phyloP scores from a whole-genome alignment of 2,888 invertebrate genomes.

The Eupelmus urozonus region DNA sequence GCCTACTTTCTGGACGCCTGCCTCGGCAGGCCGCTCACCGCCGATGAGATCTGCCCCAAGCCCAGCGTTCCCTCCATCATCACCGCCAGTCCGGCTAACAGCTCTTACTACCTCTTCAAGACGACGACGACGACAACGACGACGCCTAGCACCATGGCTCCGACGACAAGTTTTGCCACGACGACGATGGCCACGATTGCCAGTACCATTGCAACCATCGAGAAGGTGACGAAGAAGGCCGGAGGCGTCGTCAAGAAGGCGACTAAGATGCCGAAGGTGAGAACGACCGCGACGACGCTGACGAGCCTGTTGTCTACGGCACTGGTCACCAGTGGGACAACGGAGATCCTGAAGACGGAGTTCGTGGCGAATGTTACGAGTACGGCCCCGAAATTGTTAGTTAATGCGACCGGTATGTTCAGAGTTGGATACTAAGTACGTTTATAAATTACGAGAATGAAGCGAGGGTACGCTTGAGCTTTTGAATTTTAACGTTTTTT shows the following conservation, averaged over 20 bases:
- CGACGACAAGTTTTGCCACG: conserved; percentile 57
- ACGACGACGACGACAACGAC: not conserved
- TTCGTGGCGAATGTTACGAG: conserved; percentile 63
- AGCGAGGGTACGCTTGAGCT: too few relatives aligned
- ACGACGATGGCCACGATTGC: conserved; percentile 13
- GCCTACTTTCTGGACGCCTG: conserved; percentile 86
- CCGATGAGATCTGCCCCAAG: conserved; percentile 71
- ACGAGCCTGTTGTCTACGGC: conserved; percentile 66
- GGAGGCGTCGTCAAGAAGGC: conserved; percentile 63
- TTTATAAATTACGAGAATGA: too few relatives aligned
- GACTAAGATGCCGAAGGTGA: conserved; percentile 66
- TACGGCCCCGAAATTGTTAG: conserved; percentile 65
- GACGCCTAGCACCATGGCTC: conserved; percentile 9
- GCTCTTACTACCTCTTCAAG: not conserved
- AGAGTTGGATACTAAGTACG: too few relatives aligned
- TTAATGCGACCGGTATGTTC: conserved; percentile 48
- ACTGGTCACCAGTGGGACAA: conserved; percentile 66
- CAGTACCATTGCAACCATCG: conserved; percentile 31
- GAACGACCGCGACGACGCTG: conserved; percentile 61
- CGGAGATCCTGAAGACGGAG: conserved; percentile 61
- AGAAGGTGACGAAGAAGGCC: conserved; percentile 45
- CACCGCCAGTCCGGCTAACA: conserved; percentile 7
- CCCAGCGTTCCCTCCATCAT: conserved; percentile 60
- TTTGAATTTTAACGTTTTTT: too few relatives aligned
- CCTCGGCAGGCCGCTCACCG: conserved; percentile 72